A percentile compares a stretch with the other conserved stretches of the same genome.
These are phyloP conservation scores for Micrastur ruficollis DNA, from an alignment of 2,797 vertebrate genomes.

Conservation along the genomic window DNA sequence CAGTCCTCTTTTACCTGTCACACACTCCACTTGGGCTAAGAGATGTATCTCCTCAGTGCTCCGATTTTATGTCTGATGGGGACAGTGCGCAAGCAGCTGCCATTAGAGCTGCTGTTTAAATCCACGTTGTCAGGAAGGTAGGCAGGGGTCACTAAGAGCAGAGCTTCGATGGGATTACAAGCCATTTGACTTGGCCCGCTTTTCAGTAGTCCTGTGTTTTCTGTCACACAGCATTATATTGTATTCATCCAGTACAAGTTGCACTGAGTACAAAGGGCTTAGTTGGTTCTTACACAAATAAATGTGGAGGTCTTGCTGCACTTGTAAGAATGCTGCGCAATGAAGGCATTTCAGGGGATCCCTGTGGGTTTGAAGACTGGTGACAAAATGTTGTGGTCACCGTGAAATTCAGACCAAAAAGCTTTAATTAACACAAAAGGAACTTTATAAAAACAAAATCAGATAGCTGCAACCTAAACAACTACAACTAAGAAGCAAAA, in stretches of 20 bases:
- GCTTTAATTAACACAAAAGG: not conserved
- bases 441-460: not conserved
- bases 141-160: not conserved
- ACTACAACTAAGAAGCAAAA: not conserved
- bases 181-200: not conserved
- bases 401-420: not conserved
- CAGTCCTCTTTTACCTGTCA: not conserved
- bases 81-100: not conserved
- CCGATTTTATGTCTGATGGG: not conserved
- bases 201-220: not conserved
- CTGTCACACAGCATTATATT: not conserved
- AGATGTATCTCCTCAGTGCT: not conserved
- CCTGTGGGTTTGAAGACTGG: not conserved
- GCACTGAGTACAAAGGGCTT: not conserved
- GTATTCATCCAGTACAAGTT: not conserved
- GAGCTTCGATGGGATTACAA: not conserved
- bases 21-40: not conserved
- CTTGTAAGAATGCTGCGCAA: not conserved
- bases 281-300: not conserved
- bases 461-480: not conserved
- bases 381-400: not conserved
- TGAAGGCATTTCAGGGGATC: not conserved
- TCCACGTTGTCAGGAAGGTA: not conserved
- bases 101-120: not conserved
- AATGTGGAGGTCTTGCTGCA: not conserved